phyloP scores from a whole-genome alignment of 2,797 vertebrate species.

The Gambusia yucatana region DNA sequence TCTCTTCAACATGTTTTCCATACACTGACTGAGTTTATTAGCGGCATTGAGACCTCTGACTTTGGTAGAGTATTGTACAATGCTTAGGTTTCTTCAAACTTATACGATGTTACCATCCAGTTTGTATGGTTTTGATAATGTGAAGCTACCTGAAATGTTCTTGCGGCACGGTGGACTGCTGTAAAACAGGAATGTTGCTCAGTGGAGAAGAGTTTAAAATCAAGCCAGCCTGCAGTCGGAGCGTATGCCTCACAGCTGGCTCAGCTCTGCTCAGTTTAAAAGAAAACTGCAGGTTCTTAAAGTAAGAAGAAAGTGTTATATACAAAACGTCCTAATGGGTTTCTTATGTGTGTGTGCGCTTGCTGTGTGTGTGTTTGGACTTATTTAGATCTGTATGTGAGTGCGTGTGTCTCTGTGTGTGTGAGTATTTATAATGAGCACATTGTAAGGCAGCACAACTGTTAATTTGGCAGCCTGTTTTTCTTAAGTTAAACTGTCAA shows the following conservation, averaged over 20 bases:
- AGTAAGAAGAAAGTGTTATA: constrained; percentile 29
- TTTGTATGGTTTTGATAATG: constrained; percentile 44
- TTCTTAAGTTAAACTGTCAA: constrained; percentile 61
- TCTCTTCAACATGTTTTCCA: not conserved
- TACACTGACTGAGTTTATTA: constrained; percentile 35
- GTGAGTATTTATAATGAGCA: constrained; percentile 65
- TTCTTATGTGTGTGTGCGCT: constrained; percentile 30
- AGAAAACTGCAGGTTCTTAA: constrained; percentile 35
- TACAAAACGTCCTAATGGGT: constrained; percentile 43
- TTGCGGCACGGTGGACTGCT: constrained; percentile 34
- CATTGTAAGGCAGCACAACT: constrained; percentile 67
- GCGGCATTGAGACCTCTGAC: constrained; percentile 32
- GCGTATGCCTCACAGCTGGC: constrained; percentile 38
- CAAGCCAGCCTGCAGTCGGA: constrained; percentile 3
- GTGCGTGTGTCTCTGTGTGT: constrained; percentile 32
- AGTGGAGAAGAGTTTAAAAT: constrained; percentile 31
- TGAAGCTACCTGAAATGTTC: constrained; percentile 44
- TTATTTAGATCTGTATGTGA: constrained; percentile 42
- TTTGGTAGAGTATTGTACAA: constrained; percentile 72
- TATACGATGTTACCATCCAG: constrained; percentile 44
- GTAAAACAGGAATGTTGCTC: constrained; percentile 52
- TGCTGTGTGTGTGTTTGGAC: constrained; percentile 26
- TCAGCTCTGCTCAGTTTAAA: constrained; percentile 50
- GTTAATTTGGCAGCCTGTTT: constrained; percentile 69
- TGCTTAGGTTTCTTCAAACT: constrained; percentile 60